Base-by-base conservation (phyloP, 2,888 invertebrate genomes). In the Isoperla grammatica region DNA sequence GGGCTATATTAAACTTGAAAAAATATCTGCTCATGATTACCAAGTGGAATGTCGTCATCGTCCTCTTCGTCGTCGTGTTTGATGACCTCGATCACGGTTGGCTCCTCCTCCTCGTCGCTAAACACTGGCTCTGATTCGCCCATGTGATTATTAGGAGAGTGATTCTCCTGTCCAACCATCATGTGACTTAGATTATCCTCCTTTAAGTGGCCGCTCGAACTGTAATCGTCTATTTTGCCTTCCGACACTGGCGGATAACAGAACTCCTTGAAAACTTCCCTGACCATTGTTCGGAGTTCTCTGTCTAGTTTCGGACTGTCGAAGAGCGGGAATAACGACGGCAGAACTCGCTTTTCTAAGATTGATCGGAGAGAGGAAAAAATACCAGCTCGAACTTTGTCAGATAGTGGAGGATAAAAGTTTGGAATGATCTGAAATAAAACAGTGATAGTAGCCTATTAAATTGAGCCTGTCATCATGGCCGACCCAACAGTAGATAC, bases 181-280 rank as follows among this genome's bases (percentile, higher is more conserved):
- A 53, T 53, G 53, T 53, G 53, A 20, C 67, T 68, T 45, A 67
- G 61, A 13, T 65, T 61, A 22, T 69, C 68, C 56, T 68, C 67
- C 43, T 68, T 67, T 19, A 63, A 64, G 48, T 48, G 59, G 15
- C 22, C 37, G 15, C 42, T 54, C 20, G 45, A 13, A 11, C 20
- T 50, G 8, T 42, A 54, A 9, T 59, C 54, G 11, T 59, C 50
- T 15, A 61, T 65, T 64, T 69, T 74, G 79, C 80, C 79, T 71
- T 83, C 83, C 46, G 75, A 67, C 59, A 77, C 75, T 19, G 80
- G 78, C 57, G 77, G 75, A 61, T 79, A 79, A 71, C 90, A 91
- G 74, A 96, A 96, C 75, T 96, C 95, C 69, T 88, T 86, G 72
- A 97, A 97, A 42, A 90, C 91, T 70, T 94, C 93, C 65, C 90